Conservation (phyloP, 2,888 invertebrate genomes). For the Julus scanicus region DNA sequence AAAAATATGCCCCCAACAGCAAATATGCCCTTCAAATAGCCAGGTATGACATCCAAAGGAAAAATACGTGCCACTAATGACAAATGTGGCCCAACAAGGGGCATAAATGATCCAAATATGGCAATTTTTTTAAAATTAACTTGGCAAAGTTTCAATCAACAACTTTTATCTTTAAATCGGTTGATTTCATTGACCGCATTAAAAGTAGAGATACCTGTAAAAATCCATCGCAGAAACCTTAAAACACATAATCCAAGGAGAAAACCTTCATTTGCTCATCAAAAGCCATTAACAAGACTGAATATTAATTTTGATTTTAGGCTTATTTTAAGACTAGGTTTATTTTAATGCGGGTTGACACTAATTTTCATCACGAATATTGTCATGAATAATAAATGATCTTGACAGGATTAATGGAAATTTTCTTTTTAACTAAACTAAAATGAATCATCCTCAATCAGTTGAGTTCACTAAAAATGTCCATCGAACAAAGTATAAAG, state of each 20-base stretch:
- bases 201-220: not conserved
- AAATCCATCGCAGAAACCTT: not conserved
- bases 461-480: no score
- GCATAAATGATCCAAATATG: no score
- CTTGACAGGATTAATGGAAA: not conserved
- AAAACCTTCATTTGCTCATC: not conserved
- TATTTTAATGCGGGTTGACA: constrained; percentile 11
- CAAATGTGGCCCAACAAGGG: no score
- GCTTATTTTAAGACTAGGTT: not conserved
- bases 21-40: no score
- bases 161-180: not conserved
- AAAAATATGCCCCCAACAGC: no score
- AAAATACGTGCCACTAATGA: no score
- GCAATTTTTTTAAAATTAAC: no score
- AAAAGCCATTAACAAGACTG: not conserved
- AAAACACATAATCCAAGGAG: not conserved
- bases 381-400: not conserved
- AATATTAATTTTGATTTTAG: constrained; percentile 9
- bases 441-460: no score
- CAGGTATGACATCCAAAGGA: no score
- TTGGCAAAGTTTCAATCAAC: no score
- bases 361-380: not conserved
- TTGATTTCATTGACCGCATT: not conserved
- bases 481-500: no score
- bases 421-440: not conserved